Conservation (phyloP, 2,797 vertebrate genomes). For the Trematomus bernacchii region DNA sequence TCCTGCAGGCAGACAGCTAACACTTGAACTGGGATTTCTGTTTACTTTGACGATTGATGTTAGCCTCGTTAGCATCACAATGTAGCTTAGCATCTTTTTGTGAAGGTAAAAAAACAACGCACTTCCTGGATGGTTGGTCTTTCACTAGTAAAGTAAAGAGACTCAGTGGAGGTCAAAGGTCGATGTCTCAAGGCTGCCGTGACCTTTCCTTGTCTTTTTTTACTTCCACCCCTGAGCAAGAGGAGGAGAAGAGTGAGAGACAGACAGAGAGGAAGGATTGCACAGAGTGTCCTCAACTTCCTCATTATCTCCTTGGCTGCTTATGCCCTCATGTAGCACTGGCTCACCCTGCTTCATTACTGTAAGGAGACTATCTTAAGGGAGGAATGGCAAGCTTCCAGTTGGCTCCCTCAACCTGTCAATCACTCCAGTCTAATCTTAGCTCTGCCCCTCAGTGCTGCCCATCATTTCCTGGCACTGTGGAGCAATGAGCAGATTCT, state of each 20-base stretch:
- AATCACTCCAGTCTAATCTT: constrained; percentile 80
- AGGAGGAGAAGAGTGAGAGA: constrained; percentile 38
- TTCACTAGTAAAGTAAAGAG: neutral
- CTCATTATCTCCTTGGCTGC: constrained; percentile 77
- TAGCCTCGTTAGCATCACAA: no score
- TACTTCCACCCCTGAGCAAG: constrained; percentile 41
- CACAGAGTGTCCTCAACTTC: constrained; percentile 71
- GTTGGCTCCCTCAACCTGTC: constrained; percentile 79
- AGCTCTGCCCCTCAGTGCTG: constrained; percentile 79
- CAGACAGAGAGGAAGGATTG: constrained; percentile 51
- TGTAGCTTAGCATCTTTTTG: no score
- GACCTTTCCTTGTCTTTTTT: constrained; percentile 32
- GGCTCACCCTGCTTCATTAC: constrained; percentile 76
- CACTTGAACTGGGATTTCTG: no score
- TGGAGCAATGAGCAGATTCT: constrained; percentile 67
- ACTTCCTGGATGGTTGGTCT: neutral
- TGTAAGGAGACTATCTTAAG: constrained; percentile 79
- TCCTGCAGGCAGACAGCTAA: no score
- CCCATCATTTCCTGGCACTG: constrained; percentile 79
- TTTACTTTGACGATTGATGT: no score
- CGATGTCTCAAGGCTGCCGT: constrained; percentile 8
- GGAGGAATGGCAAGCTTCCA: constrained; percentile 80
- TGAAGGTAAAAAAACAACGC: no score
- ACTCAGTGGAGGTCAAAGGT: constrained; percentile 55
- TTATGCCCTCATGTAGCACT: constrained; percentile 63